These are phyloP conservation scores for Pseudolycoriella hygida DNA, from an alignment of 2,888 invertebrate genomes.

Conservation along the genomic window DNA sequence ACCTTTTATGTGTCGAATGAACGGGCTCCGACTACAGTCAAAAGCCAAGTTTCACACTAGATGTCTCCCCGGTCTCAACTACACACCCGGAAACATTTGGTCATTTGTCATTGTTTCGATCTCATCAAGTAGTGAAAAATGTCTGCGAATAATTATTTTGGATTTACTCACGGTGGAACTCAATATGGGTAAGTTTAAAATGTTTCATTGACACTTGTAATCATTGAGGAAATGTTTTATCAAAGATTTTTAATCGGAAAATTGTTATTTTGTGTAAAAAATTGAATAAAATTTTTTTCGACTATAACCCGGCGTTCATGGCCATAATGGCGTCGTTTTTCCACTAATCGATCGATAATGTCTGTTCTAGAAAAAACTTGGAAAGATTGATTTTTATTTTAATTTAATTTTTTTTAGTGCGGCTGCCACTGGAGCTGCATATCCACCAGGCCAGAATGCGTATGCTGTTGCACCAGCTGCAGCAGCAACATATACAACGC, in stretches of 20 bases:
- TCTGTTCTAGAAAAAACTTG: neutral
- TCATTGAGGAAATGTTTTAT: neutral
- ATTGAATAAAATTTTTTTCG: slow-evolving; percentile 1
- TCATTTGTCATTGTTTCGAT: too few species aligned
- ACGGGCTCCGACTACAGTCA: too few species aligned
- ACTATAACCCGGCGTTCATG: slow-evolving; percentile 2
- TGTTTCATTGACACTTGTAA: slow-evolving; percentile 11
- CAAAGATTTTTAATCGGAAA: slow-evolving; percentile 26
- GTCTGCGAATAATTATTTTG: slow-evolving; percentile 90
- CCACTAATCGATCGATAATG: slow-evolving; percentile 2
- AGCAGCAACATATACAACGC: slow-evolving; percentile 69
- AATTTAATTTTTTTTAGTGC: slow-evolving; percentile 28
- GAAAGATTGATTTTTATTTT: neutral
- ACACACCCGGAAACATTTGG: too few species aligned
- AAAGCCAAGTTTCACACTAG: too few species aligned
- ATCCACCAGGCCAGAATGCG: slow-evolving; percentile 66
- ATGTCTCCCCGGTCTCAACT: too few species aligned
- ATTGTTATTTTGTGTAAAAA: slow-evolving; percentile 11
- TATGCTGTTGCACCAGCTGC: slow-evolving; percentile 70
- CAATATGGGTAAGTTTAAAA: slow-evolving; percentile 65
- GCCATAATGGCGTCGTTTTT: slow-evolving; percentile 5
- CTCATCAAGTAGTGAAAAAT: slow-evolving; percentile 31
- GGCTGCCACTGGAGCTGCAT: slow-evolving; percentile 63
- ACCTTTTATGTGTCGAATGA: too few species aligned
- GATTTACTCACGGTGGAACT: slow-evolving; percentile 84